These are phyloP conservation scores for Leptinotarsa rubiginosa DNA, from an alignment of 2,888 invertebrate species.

Conservation along the genomic window DNA sequence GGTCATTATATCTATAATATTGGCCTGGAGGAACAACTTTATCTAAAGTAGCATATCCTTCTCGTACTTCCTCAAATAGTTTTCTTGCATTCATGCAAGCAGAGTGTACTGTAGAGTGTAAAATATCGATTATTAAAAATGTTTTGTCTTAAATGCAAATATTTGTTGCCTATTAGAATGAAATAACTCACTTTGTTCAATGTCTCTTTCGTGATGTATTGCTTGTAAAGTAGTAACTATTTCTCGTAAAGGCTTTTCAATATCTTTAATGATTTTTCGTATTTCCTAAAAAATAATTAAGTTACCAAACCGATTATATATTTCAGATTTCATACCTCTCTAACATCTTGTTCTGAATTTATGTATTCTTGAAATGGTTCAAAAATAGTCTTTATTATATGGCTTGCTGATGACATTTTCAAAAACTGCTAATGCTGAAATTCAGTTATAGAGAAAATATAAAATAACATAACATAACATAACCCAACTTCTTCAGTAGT, in stretches of 20 bases:
- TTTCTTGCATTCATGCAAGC: constrained; percentile 76
- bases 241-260: constrained; percentile 83
- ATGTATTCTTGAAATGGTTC: constrained; percentile 82
- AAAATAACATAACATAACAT: background rate
- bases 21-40: constrained; percentile 79
- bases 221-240: constrained; percentile 83
- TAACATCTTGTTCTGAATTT: constrained; percentile 81
- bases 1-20: constrained; percentile 89
- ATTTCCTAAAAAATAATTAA: constrained; percentile 70
- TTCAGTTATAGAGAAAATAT: background rate
- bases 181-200: constrained; percentile 71
- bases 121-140: constrained; percentile 14
- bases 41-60: constrained; percentile 75
- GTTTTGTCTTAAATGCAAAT: background rate
- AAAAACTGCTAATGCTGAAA: background rate
- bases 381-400: constrained; percentile 73
- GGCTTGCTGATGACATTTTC: constrained; percentile 48
- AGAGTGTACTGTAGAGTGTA: constrained; percentile 68
- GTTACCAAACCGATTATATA: background rate
- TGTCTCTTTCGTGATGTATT: constrained; percentile 79
- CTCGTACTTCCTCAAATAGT: constrained; percentile 74
- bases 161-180: background rate
- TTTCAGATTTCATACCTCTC: constrained; percentile 74
- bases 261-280: constrained; percentile 76
- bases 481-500: background rate